Evolutionary conservation across 2,113 vertebrate species (phyloP).

Genomic region (Mastomys natalensis): DNA sequence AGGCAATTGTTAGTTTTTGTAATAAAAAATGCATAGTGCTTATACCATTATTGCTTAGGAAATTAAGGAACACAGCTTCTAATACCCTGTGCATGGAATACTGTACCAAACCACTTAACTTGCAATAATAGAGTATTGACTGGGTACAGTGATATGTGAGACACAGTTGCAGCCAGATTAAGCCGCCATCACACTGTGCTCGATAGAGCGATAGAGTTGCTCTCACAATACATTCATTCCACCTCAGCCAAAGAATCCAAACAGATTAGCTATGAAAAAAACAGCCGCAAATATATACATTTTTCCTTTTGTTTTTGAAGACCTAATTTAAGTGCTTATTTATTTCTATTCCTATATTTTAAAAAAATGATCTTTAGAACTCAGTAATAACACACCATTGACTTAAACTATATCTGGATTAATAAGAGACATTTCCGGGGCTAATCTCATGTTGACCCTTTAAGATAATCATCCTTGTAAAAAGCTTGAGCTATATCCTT

Average conservation of each 20-base stretch:
- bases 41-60: conserved; percentile 87
- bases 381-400: not conserved
- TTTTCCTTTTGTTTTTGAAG: conserved; percentile 66
- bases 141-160: conserved; percentile 81
- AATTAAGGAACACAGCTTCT: conserved; percentile 87
- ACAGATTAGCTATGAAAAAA: conserved; percentile 60
- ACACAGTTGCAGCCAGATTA: conserved; percentile 71
- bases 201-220: not conserved
- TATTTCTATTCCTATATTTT: not conserved
- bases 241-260: conserved; percentile 44
- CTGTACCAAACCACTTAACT: conserved; percentile 86
- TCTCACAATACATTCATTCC: conserved; percentile 39
- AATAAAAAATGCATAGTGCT: conserved; percentile 87
- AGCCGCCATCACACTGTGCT: conserved; percentile 66
- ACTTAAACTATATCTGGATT: not conserved
- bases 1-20: conserved; percentile 85
- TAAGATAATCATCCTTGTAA: conserved; percentile 30
- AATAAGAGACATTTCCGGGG: not conserved
- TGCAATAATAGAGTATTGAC: conserved; percentile 88
- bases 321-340: not conserved
- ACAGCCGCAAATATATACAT: conserved; percentile 39
- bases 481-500: not conserved
- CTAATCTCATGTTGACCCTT: not conserved
- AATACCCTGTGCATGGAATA: conserved; percentile 82
- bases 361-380: conserved; percentile 26